phyloP scores from a whole-genome alignment of 92 coral and sea anemone species.

The Palythoa heliodiscus region DNA sequence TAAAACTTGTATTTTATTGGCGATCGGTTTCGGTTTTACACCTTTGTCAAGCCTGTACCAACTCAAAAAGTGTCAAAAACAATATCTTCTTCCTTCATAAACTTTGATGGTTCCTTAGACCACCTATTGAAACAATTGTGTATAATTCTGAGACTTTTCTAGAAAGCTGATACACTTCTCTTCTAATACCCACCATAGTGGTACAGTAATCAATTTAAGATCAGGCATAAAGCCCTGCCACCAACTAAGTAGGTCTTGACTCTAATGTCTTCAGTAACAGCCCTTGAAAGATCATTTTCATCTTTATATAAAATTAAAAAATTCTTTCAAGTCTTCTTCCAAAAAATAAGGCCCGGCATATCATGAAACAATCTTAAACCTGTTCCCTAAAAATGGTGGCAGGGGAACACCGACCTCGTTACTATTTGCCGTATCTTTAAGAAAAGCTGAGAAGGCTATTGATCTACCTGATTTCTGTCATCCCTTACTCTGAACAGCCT shows the following conservation, averaged over 20 bases:
- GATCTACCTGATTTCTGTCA: conserved; percentile 48
- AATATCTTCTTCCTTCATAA: conserved; percentile 12
- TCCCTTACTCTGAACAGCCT: conserved; percentile 49
- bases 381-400: conserved; percentile 36
- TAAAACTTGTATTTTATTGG: too few relatives aligned
- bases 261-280: conserved; percentile 20
- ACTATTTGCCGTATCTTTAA: neutral
- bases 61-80: too few relatives aligned
- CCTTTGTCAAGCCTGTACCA: too few relatives aligned
- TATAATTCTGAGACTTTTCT: conserved; percentile 26
- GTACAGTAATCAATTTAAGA: conserved; percentile 27
- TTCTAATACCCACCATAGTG: conserved; percentile 25
- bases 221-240: conserved; percentile 29
- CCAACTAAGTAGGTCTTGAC: conserved; percentile 31
- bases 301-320: conserved; percentile 9
- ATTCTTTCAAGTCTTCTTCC: neutral
- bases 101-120: conserved; percentile 18
- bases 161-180: conserved; percentile 24
- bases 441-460: conserved; percentile 8
- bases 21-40: too few relatives aligned
- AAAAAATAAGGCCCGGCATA: too few relatives aligned
- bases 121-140: neutral
- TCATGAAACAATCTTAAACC: conserved; percentile 15
- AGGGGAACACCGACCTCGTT: conserved; percentile 22
- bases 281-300: conserved; percentile 30